Evolutionary conservation across 2,888 invertebrate genomes (phyloP), one percentile per base, ranked within the genome.

Genomic region (Entomobrya proxima): DNA sequence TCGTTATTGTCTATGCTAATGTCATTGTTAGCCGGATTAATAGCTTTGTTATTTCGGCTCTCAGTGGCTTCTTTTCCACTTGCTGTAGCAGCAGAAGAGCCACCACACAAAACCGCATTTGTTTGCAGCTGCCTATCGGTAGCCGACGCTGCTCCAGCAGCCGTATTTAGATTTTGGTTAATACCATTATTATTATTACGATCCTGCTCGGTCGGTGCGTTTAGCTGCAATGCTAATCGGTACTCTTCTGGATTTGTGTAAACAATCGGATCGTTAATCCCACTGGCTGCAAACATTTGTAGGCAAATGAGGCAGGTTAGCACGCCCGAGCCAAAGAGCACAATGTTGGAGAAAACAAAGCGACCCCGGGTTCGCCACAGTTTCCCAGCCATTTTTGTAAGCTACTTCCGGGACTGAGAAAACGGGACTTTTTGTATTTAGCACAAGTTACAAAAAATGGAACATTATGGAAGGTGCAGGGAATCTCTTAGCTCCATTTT

Each of bases 241-340:
- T 80, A 87, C 64, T 84, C 87, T 40, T 84, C 80, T n/a, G 69
- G 30, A 67, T 87, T 87, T n/a, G 84, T 87, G 78, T 84, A 87
- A 11, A 87, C 72, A 9, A 83, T 61, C 3, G 87, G 84, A 50
- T 80, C 82, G 35, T 87, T 79, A 55, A 87, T 67, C 18, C 79
- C 80, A 76, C 50, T 85, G 9, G 75, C 84, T 27, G 80, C 79
- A 61, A 84, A 84, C 84, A 87, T 80, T 85, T 87, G 87, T 6
- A 87, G 64, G 47, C 80, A 79, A 47, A 87, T 87, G 27, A 87
- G 69, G 69, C 88, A 88, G 37, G 86, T 88, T 78, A 87, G 87
- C n/a, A 87, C 88, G 15, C 88, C 88, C 44, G 87, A 40, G 6
- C 88, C 88, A 72, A 88, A 87, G 32, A 88, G 69, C 32, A 88